These are phyloP conservation scores for Melanophora roralis DNA, from an alignment of 2,888 invertebrate species.

Conservation along the genomic window DNA sequence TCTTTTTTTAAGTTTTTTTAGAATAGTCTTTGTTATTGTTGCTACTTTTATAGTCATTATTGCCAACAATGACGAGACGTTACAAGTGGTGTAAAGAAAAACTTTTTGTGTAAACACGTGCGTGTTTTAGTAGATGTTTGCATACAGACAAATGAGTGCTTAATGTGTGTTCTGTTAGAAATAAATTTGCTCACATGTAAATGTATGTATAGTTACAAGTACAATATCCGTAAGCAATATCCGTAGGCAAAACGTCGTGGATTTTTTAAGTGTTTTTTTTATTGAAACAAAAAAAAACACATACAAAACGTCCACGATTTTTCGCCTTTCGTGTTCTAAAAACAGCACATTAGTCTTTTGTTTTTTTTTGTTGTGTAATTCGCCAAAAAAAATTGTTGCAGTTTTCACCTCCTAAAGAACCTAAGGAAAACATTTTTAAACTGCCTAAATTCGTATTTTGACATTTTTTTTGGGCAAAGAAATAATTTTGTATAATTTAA, in stretches of 20 bases:
- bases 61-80: constrained; percentile 53
- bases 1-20: neutral
- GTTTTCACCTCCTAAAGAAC: neutral
- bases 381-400: neutral
- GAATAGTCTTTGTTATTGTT: constrained; percentile 28
- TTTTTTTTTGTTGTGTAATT: neutral
- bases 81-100: constrained; percentile 25
- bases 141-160: neutral
- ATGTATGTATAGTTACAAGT: too few relatives aligned
- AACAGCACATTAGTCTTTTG: too few relatives aligned
- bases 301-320: too few relatives aligned
- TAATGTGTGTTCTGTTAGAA: constrained; percentile 26
- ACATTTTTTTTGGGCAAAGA: too few relatives aligned
- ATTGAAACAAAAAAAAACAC: too few relatives aligned
- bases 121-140: neutral
- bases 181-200: constrained; percentile 36
- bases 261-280: too few relatives aligned
- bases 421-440: neutral
- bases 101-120: neutral
- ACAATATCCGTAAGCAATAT: constrained; percentile 57
- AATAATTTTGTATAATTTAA: too few relatives aligned
- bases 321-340: too few relatives aligned
- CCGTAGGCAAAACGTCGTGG: too few relatives aligned
- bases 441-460: neutral
- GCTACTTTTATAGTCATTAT: constrained; percentile 49